Conservation (phyloP, 2,113 vertebrate genomes). For the Zosterops hypoxanthus region DNA sequence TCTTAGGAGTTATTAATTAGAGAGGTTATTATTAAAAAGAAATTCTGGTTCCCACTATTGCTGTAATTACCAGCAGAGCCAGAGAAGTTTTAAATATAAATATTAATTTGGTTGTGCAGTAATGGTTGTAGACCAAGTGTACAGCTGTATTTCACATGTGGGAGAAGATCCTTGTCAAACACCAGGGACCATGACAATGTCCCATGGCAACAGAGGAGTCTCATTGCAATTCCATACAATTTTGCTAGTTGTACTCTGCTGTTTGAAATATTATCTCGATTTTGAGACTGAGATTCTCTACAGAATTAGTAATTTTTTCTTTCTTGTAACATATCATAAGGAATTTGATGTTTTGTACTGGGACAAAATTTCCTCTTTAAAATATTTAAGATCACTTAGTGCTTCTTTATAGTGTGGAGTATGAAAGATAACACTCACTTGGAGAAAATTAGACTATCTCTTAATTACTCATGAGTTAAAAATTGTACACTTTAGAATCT, state of each 20-base stretch:
- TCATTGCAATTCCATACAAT: neutral
- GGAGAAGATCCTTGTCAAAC: neutral
- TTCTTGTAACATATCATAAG: neutral
- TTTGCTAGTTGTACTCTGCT: neutral
- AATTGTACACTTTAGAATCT: neutral
- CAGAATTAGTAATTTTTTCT: neutral
- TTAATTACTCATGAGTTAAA: neutral
- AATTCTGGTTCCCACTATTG: neutral
- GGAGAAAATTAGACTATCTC: neutral
- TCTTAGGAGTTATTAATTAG: neutral
- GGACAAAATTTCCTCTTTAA: neutral
- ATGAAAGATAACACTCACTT: neutral
- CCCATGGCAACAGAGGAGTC: neutral
- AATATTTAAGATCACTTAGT: neutral
- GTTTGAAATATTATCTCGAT: neutral
- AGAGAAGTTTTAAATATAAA: neutral
- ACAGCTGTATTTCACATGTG: neutral
- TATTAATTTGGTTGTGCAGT: neutral
- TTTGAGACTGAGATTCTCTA: neutral
- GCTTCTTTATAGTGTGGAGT: neutral
- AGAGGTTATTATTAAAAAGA: neutral
- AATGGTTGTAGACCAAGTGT: neutral
- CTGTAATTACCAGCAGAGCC: neutral
- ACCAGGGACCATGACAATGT: neutral
- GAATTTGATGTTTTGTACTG: neutral